Evolutionary conservation across 2,888 invertebrate genomes (phyloP), one percentile per base, ranked within the genome.

Genomic region (Phanerotoma sp.): DNA sequence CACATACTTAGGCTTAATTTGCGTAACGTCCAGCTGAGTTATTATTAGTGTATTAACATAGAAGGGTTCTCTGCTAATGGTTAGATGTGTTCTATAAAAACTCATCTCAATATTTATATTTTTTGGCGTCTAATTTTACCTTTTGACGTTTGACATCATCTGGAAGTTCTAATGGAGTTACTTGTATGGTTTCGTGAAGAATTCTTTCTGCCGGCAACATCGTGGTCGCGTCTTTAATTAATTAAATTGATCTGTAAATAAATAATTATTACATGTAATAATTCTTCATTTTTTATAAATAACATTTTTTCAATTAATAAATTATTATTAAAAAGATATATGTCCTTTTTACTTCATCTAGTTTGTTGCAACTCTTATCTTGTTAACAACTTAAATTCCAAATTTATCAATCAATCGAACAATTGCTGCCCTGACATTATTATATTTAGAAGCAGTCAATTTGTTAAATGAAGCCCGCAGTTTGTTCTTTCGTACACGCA

Each of bases 141-240:
- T 72, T 72, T 48, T 72, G 73, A 37, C 66, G 61, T 54, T 65
- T 71, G 30, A 72, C 70, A 52, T 70, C 68, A 57, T 76, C 74
- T 10, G 68, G 62, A 16, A 75, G 61, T 37, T 64, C 62, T 35
- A 74, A 62, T 9, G 74, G 68, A 10, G 70, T 59, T n/a, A 75
- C 72, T 55, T 72, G 71, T 51, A 76, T 74, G 22, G 73, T 71
- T 45, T 73, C 74, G 46, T 72, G 69, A 13, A 76, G 68, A 32
- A 66, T 67, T 42, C 64, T 68, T 47, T 75, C 74, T n/a, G 69
- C 60, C 5, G 74, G 72, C 22, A 70, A 66, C 52, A 70, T 69
- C 69, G 68, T 74, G 42, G 53, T 67, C 40, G 18, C 25, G n/a
- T 35, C 53, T 20, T 42, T 45, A 46, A 56, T 10, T 30, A 30